phyloP scores from a whole-genome alignment of 2,888 invertebrate genomes.

The Hipparchia sbordonii region DNA sequence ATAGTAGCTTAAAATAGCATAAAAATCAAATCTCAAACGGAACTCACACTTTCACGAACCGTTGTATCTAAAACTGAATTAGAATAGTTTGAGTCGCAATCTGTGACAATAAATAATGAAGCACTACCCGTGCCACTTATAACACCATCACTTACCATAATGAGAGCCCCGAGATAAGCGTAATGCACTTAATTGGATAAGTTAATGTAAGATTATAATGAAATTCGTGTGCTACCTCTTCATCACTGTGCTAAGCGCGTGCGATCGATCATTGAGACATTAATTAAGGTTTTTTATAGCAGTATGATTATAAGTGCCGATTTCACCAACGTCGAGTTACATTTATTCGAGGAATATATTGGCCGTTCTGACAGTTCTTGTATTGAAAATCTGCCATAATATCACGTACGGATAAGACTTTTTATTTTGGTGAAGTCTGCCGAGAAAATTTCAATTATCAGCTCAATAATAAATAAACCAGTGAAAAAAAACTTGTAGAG shows the following conservation, averaged over 20 bases:
- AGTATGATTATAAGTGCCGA: too few relatives aligned
- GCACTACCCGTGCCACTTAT: constrained; percentile 64
- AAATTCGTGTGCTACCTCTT: constrained; percentile 40
- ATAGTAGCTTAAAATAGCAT: too few relatives aligned
- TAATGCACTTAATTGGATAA: constrained; percentile 73
- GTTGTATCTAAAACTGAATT: constrained; percentile 19
- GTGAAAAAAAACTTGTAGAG: too few relatives aligned
- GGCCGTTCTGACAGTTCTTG: too few relatives aligned
- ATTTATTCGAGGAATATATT: too few relatives aligned
- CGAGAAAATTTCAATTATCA: too few relatives aligned
- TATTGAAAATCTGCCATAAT: too few relatives aligned
- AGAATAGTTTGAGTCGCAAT: constrained; percentile 33
- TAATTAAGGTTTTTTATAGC: constrained; percentile 18
- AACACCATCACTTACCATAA: constrained; percentile 66
- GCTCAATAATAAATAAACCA: too few relatives aligned
- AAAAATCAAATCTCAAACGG: neutral
- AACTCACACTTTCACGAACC: neutral
- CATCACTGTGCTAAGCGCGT: constrained; percentile 36
- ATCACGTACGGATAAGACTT: too few relatives aligned
- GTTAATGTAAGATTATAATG: constrained; percentile 51
- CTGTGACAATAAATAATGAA: constrained; percentile 71
- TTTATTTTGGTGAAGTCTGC: too few relatives aligned
- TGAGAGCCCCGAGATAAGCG: constrained; percentile 67
- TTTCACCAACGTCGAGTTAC: too few relatives aligned
- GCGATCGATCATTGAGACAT: constrained; percentile 36